Base-by-base conservation (phyloP, 2,888 invertebrate species). In the Timema podura region DNA sequence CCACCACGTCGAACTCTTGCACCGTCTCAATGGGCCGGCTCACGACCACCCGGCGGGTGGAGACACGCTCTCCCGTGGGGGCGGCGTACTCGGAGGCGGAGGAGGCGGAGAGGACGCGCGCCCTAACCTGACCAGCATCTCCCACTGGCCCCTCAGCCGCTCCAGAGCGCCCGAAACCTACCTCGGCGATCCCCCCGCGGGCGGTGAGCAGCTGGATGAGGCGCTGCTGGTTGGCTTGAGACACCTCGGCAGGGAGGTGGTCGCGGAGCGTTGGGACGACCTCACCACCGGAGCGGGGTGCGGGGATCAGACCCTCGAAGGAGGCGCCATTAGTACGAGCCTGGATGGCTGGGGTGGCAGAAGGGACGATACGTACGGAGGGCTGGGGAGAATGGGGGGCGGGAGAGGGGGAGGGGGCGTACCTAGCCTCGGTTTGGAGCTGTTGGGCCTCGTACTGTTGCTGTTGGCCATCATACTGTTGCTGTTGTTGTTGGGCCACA, bases 21-120 rank as follows among this genome's bases (percentile, higher is more conserved):
- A 87, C 81, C 3, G 87, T 87, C 78, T 87, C 86, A 73, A 87
- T 85, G 15, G 87, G 87, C 71, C 86, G 82, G 74, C 84, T 85
- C 59, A 87, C 84, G n/a, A 87, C 87, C 73, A 87, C 85, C 72
- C 87, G 83, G 49, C 87, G 82, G 49, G 86, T 87, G 74, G 86
- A 85, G 67, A 86, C 84, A 69, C 84, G 84, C 78, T 87, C 86
- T 67, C 84, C 84, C 64, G 83, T 80, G 66, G 85, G 81, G 44
- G 83, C 80, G 0, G 81, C 80, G 76, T 83, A 80, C 5, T 81
- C 81, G 30, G 86, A 84, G 7, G 86, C 83, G 11, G 86, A 83
- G 8, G 86, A 85, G 57, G 86, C 85, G 30, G 87, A 85, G 68
- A 86, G 80, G 8, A 87, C 86, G 65, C 85, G 83, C 64, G 84